Evolutionary conservation across 2,888 invertebrate genomes (phyloP).

Genomic region (Xiphydria camelus): DNA sequence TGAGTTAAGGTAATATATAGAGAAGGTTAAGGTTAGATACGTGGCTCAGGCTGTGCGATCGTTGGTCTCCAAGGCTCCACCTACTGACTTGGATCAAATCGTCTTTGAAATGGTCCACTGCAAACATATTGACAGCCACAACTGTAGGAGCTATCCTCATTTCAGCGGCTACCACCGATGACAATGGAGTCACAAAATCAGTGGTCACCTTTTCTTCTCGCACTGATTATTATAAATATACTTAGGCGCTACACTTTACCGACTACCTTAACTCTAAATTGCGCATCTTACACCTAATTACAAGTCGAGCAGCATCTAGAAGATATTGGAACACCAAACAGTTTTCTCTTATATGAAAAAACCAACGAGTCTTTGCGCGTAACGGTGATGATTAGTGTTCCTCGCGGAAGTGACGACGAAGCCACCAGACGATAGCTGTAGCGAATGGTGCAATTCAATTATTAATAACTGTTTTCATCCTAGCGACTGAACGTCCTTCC

Average conservation of each 20-base stretch:
- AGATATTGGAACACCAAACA: no score
- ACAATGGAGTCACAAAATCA: slow-evolving; percentile 38
- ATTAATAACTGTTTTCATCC: no score
- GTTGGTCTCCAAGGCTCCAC: slow-evolving; percentile 57
- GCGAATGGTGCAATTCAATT: no score
- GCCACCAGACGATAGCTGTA: no score
- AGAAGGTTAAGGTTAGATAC: slow-evolving; percentile 59
- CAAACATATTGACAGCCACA: slow-evolving; percentile 58
- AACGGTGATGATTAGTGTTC: no score
- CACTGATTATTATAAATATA: slow-evolving; percentile 18
- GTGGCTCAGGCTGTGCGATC: slow-evolving; percentile 58
- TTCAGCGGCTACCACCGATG: slow-evolving; percentile 43
- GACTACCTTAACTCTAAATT: slow-evolving; percentile 33
- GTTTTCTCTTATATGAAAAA: no score
- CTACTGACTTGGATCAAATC: slow-evolving; percentile 59
- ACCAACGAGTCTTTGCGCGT: no score
- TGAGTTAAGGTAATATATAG: slow-evolving; percentile 57
- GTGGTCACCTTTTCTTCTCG: slow-evolving; percentile 8
- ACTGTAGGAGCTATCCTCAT: slow-evolving; percentile 53
- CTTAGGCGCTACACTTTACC: slow-evolving; percentile 33
- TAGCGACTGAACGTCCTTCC: no score
- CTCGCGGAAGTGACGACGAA: no score
- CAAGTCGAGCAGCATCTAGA: no score
- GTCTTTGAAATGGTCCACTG: slow-evolving; percentile 57
- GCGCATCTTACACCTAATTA: no score